Percentiles rank a stretch among this genome's conserved stretches.
phyloP scores from a whole-genome alignment of 2,113 vertebrate genomes.

The Recurvirostra avosetta region DNA sequence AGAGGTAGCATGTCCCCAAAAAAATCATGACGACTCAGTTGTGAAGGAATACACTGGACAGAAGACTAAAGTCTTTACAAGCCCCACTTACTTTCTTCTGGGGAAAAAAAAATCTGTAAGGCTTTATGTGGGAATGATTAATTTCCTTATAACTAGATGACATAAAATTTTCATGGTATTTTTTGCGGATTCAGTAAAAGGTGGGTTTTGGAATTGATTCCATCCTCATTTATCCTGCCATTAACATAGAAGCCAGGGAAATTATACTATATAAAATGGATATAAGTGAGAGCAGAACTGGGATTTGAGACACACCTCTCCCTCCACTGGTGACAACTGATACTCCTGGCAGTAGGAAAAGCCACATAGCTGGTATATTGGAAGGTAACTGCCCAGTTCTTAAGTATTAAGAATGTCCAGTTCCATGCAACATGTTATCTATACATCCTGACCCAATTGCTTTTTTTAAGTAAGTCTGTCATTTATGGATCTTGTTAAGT shows the following conservation, averaged over 20 bases:
- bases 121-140: background rate
- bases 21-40: background rate
- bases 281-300: background rate
- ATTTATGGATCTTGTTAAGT: slow-evolving; percentile 9
- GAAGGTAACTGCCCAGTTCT: background rate
- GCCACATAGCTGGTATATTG: background rate
- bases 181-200: background rate
- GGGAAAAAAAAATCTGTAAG: background rate
- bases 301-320: background rate
- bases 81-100: background rate
- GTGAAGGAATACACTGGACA: background rate
- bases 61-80: background rate
- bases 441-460: background rate
- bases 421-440: background rate
- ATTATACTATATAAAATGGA: background rate
- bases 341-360: background rate
- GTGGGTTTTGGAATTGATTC: background rate
- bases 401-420: background rate
- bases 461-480: background rate
- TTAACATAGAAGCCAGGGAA: background rate
- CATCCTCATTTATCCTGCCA: background rate
- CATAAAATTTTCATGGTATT: background rate
- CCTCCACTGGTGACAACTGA: background rate
- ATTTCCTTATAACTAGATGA: background rate
- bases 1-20: background rate